Evolutionary conservation across 64 coral and sea anemone species (phyloP).

Genomic region (Catalaphyllia jardinei): DNA sequence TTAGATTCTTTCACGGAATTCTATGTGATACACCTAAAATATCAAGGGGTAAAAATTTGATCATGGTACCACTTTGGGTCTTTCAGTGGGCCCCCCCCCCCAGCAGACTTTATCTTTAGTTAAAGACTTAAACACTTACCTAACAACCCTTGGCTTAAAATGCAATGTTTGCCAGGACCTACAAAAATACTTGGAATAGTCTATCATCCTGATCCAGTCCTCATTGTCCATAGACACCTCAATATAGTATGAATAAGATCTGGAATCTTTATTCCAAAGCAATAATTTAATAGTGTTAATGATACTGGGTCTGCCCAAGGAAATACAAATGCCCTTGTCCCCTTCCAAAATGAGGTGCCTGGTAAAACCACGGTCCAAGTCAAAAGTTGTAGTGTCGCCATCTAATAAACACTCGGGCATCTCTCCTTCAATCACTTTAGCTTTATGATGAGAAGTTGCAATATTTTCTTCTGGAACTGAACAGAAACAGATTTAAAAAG

Average conservation of each 20-base stretch:
- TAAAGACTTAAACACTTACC: conserved; percentile 34
- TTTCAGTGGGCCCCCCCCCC: too few species aligned
- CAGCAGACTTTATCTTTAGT: neutral
- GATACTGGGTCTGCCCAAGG: conserved; percentile 86
- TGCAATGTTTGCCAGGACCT: conserved; percentile 91
- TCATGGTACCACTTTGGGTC: too few species aligned
- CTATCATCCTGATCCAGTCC: conserved; percentile 93
- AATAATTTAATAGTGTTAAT: conserved; percentile 94
- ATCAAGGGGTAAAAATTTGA: too few species aligned
- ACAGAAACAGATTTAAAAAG: conserved; percentile 22
- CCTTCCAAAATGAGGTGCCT: conserved; percentile 84
- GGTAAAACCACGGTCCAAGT: conserved; percentile 93
- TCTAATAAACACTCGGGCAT: conserved; percentile 75
- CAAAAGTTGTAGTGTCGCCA: conserved; percentile 75
- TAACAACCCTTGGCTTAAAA: conserved; percentile 96
- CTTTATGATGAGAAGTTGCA: conserved; percentile 74
- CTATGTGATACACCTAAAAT: too few species aligned
- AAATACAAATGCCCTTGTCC: conserved; percentile 87
- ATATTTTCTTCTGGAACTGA: conserved; percentile 93
- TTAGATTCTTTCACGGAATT: too few species aligned
- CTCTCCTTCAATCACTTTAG: conserved; percentile 96
- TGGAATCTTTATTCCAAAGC: conserved; percentile 89
- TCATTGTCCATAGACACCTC: conserved; percentile 96
- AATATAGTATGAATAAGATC: conserved; percentile 97
- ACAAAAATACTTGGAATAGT: conserved; percentile 93